phyloP scores from a whole-genome alignment of 2,888 invertebrate species.

The Trimorus sp. region DNA sequence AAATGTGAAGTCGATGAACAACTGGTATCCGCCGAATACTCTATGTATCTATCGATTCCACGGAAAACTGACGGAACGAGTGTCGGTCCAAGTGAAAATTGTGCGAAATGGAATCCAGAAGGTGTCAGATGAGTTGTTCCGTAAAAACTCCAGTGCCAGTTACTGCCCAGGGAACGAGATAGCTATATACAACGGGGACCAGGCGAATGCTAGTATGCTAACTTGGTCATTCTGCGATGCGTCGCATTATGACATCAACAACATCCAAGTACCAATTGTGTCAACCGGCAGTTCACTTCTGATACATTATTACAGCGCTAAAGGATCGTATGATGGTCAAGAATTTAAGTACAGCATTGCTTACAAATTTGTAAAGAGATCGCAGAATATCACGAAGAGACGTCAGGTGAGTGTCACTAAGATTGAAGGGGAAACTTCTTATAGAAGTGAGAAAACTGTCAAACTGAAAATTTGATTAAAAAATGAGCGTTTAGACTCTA shows the following conservation, averaged over 20 bases:
- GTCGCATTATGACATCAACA: conserved; percentile 76
- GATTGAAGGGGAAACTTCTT: too few species aligned
- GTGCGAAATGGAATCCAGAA: conserved; percentile 65
- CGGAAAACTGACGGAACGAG: conserved; percentile 71
- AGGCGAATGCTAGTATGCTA: conserved; percentile 71
- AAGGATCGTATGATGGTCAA: conserved; percentile 75
- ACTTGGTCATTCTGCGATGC: conserved; percentile 77
- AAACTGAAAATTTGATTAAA: too few species aligned
- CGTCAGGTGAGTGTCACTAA: conserved; percentile 59
- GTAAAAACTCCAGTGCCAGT: conserved; percentile 68
- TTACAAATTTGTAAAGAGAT: conserved; percentile 73
- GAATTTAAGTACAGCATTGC: conserved; percentile 76
- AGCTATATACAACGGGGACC: conserved; percentile 74
- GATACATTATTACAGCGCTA: conserved; percentile 76
- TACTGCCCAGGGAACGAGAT: conserved; percentile 76
- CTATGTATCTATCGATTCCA: conserved; percentile 74
- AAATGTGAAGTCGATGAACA: conserved; percentile 71
- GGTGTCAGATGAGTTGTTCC: conserved; percentile 53
- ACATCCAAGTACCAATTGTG: conserved; percentile 75
- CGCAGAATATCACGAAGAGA: conserved; percentile 68
- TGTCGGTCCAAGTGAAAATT: conserved; percentile 74
- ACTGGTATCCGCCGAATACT: conserved; percentile 75
- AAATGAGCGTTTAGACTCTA: too few species aligned
- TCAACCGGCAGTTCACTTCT: conserved; percentile 73
- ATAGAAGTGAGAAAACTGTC: too few species aligned